Base-by-base conservation (phyloP, 1,140 invertebrate species). In the Drosophila sulfurigaster region DNA sequence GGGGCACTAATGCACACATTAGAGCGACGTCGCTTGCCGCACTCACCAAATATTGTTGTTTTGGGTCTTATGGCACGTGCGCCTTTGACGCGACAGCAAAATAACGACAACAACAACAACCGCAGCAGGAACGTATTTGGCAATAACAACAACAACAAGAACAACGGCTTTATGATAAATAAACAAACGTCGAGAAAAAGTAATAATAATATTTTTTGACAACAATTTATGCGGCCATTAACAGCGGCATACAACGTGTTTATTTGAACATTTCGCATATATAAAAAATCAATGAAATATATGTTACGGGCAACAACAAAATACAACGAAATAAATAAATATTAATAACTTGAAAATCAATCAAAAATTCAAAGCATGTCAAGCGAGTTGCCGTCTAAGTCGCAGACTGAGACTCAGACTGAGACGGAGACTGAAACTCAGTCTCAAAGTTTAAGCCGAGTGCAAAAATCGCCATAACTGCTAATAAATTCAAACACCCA, bases 151-250 rank as follows among this genome's bases (percentile, higher is more conserved):
- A 45, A 16, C 69, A 67, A 35, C 46, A 16, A 38, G 13, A 43
- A 41, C 32, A 32, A 43, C 49, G n/a, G 58, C 41, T 30, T 56
- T 87, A 70, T 82, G 80, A 89, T 78, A 79, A 88, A 89, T 85
- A 88, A 88, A 88, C 83, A 88, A 85, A 83, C 69, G 66, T 43
- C 49, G 43, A 62, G 49, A 62, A 71, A 70, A 65, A 62, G 65
- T 71, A 78, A 75, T 80, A 87, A 82, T 82, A 80, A 70, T 73
- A 81, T 87, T 81, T 75, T 89, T 76, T 75, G 81, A 88, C 85
- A 88, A 81, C 85, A 89, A 88, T 88, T 89, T 88, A 88, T 89
- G 81, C 83, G 85, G 78, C 83, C 85, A 89, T 88, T 88, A 88
- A 88, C 83, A 85, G 78, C 81, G 77, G 80, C 85, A 71, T 87